These are phyloP conservation scores for Eristalis arbustorum DNA, from an alignment of 2,888 invertebrate species.

Conservation along the genomic window DNA sequence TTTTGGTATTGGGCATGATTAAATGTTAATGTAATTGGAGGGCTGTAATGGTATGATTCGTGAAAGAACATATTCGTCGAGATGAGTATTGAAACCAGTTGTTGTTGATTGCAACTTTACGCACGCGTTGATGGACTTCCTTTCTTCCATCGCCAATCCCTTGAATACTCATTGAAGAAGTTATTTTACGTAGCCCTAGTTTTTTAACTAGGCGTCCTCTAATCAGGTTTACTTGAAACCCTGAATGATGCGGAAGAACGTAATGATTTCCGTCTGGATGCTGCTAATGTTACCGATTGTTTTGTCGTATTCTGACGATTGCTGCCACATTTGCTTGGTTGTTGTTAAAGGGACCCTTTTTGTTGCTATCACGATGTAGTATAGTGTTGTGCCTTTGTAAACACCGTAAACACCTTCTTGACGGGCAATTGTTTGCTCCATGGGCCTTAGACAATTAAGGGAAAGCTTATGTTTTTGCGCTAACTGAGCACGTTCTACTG, in stretches of 20 bases:
- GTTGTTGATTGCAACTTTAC: not conserved
- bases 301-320: not conserved
- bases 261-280: slow-evolving; percentile 2
- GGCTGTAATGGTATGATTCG: not conserved
- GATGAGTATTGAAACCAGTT: not conserved
- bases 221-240: not conserved
- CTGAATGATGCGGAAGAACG: not conserved
- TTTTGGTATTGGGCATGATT: no score
- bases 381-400: not conserved
- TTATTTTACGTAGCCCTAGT: slow-evolving; percentile 2
- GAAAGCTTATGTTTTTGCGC: not conserved
- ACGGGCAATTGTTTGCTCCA: slow-evolving; percentile 4
- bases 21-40: not conserved
- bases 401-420: slow-evolving; percentile 13
- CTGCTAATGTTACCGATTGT: not conserved
- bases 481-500: not conserved
- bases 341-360: no score
- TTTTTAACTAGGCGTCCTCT: not conserved
- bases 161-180: slow-evolving; percentile 11
- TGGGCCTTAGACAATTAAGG: not conserved
- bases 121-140: not conserved
- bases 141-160: not conserved
- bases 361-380: not conserved
- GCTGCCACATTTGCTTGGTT: not conserved
- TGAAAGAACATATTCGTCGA: not conserved